phyloP scores from a whole-genome alignment of 2,113 vertebrate genomes.

The Podiceps cristatus region DNA sequence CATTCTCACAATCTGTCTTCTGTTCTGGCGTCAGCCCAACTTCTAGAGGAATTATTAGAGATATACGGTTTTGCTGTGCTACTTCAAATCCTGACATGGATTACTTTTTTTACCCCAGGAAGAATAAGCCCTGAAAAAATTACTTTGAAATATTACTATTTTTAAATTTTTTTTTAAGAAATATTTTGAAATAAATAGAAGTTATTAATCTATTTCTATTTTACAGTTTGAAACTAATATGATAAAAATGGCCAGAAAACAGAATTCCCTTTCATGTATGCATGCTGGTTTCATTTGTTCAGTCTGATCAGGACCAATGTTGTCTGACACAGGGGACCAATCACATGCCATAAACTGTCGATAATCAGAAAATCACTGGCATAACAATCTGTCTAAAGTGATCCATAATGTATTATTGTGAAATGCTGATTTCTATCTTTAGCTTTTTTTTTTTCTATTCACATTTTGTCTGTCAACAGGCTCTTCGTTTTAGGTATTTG shows the following conservation, averaged over 20 bases:
- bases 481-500: neutral
- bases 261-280: neutral
- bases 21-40: neutral
- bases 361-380: neutral
- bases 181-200: neutral
- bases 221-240: neutral
- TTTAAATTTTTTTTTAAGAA: neutral
- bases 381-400: neutral
- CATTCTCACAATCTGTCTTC: neutral
- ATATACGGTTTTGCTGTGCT: neutral
- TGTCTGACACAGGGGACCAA: neutral
- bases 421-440: neutral
- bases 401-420: neutral
- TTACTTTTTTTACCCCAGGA: neutral
- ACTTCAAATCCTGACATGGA: neutral
- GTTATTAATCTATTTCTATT: neutral
- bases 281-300: neutral
- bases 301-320: neutral
- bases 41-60: neutral
- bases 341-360: fast-evolving
- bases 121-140: neutral
- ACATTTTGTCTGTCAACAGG: neutral
- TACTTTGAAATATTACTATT: neutral
- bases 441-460: neutral
- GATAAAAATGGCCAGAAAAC: neutral